Percentiles rank a stretch among this genome's conserved stretches.
phyloP scores from a whole-genome alignment of 2,888 invertebrate species.

The Coenonympha arcania region DNA sequence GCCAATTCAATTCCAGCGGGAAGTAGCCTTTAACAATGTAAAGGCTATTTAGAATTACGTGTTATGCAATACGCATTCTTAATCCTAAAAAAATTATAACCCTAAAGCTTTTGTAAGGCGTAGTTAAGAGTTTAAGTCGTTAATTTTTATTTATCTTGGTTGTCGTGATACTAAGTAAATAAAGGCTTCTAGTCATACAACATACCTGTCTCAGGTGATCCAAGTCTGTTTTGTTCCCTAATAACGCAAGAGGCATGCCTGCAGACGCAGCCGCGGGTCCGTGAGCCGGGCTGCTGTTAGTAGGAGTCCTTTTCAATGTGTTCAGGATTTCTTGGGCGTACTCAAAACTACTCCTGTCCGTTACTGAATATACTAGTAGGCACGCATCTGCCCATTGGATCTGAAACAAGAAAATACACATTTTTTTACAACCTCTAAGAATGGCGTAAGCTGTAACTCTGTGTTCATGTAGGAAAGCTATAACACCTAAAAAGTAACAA shows the following conservation, averaged over 20 bases:
- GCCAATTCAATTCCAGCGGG: background rate
- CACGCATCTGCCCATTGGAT: slow-evolving; percentile 87
- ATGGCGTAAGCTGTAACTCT: too few relatives aligned
- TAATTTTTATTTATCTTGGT: too few relatives aligned
- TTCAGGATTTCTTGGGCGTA: slow-evolving; percentile 78
- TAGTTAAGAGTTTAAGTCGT: too few relatives aligned
- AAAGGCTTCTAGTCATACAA: slow-evolving; percentile 18
- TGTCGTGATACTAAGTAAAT: too few relatives aligned
- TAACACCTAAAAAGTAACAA: too few relatives aligned
- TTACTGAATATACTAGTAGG: slow-evolving; percentile 84
- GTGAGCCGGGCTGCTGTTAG: slow-evolving; percentile 74
- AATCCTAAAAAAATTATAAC: too few relatives aligned
- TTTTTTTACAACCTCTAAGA: too few relatives aligned
- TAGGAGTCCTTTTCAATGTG: slow-evolving; percentile 73
- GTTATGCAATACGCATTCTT: too few relatives aligned
- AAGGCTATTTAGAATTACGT: too few relatives aligned
- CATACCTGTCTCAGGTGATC: slow-evolving; percentile 83
- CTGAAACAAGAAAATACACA: slow-evolving; percentile 56
- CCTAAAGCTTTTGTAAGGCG: too few relatives aligned
- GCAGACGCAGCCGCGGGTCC: slow-evolving; percentile 67
- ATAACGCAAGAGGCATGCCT: slow-evolving; percentile 76
- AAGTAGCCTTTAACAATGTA: background rate
- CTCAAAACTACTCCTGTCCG: slow-evolving; percentile 79
- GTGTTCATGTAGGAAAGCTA: too few relatives aligned
- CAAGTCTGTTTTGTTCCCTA: slow-evolving; percentile 86